Evolutionary conservation across 2,113 vertebrate species (phyloP), one percentile per base, ranked within the genome.

Genomic region (Natator depressus): DNA sequence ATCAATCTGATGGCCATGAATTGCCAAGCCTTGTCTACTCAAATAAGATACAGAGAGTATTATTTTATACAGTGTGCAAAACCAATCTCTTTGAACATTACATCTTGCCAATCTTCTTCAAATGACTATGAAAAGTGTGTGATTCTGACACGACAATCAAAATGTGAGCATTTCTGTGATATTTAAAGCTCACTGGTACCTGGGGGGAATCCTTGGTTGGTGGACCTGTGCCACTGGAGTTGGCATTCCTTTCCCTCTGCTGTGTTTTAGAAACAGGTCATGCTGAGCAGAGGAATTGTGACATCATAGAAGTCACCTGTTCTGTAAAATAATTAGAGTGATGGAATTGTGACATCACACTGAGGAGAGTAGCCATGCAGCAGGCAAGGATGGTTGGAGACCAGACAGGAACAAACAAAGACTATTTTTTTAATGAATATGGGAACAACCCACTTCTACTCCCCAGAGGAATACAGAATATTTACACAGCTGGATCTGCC

Each of bases 1-100:
- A 89, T 97, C 89, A 86, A 96, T 97, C 84, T 83, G 95, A 92
- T 97, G 88, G 90, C 89, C 62, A 51, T 83, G 88, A 94, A 85
- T 93, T 51, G 89, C 89, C 81, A 46, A 87, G 90, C 17, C 89
- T 92, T 89, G 89, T 96, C 95, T 96, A 86, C 54, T 94, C 35
- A 9, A 62, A 31, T 76, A 96, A 93, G 76, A 85, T 93, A 94
- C 0, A 0, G 6, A 50, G 51, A 55, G 59, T 92, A 72, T 86
- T 85, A 76, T 87, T 96, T 94, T 57, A 88, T 87, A 96, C 86
- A 93, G 89, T 62, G 80, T 84, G 59, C 22, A 88, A 75, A 92
- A 90, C 38, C 55, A 49, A 87, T 85, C 59, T n/a, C n/a, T 88
- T 54, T 20, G 38, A 90, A 88, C 1, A 49, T 94, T 95, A 94